Percentiles rank a stretch among this genome's conserved stretches.
Evolutionary conservation across 2,113 vertebrate species (phyloP).

Genomic region (Rhegmatorhina hoffmannsi): DNA sequence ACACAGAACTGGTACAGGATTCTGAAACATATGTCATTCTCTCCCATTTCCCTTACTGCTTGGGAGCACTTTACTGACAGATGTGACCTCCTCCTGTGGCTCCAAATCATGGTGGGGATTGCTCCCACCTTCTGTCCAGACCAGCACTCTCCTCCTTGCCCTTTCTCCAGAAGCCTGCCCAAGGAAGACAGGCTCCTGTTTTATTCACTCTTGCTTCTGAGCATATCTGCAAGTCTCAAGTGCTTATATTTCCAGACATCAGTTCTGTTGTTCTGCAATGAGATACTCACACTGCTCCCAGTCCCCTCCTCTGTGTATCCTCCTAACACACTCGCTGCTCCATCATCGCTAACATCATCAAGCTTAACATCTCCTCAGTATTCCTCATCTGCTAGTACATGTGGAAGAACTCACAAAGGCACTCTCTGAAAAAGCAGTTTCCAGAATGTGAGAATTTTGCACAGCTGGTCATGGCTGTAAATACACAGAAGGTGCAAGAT

Average conservation of each 20-base stretch:
- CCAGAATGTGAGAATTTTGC: neutral
- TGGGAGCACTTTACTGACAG: neutral
- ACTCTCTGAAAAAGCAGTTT: neutral
- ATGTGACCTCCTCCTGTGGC: neutral
- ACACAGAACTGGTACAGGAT: neutral
- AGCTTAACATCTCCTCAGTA: neutral
- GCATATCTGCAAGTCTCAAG: neutral
- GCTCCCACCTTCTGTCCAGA: neutral
- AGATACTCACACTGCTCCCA: neutral
- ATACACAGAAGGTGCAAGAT: neutral
- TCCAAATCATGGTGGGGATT: neutral
- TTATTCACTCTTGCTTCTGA: neutral
- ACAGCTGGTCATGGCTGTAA: neutral
- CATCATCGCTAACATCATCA: neutral
- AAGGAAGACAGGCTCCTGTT: neutral
- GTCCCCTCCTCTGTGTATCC: neutral
- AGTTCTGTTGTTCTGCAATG: neutral
- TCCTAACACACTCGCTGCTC: neutral
- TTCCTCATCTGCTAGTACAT: neutral
- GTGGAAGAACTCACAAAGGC: neutral
- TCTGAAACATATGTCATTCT: neutral
- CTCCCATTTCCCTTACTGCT: neutral
- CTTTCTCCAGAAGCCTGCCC: neutral
- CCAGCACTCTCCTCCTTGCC: neutral
- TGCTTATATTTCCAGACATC: neutral